Base-by-base conservation (phyloP, 2,113 vertebrate species). In the Strix uralensis region DNA sequence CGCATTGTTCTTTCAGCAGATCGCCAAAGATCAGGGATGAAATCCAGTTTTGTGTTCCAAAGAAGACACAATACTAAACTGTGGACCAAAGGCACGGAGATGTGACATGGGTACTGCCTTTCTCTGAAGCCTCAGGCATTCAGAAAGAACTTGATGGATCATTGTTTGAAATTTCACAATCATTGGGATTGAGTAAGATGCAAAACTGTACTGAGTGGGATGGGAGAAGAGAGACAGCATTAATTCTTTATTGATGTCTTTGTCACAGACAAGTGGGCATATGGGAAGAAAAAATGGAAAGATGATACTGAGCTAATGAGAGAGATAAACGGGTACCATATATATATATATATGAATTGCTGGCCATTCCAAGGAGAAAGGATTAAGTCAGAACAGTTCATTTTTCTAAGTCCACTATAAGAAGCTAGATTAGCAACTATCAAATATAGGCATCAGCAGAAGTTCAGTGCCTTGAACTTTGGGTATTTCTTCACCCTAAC, bases 111-210 rank as follows among this genome's bases (percentile, higher is more conserved):
- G 34, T 63, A 23, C 69, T 88, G 81, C 23, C 57, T 81, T 92
- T 58, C 72, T 83, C 67, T 77, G 65, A 95, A 86, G 62, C 86
- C 81, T 36, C 44, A 63, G 65, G 84, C 91, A 65, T 36, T 44
- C 47, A 85, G 69, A 89, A 89, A 0, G 0, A 95, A 51, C 27
- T 81, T 85, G 63, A 85, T 49, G 34, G 52, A 79, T 67, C 65
- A 72, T 71, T 84, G 89, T 87, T 72, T 95, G 52, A 94, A 87
- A 89, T 95, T 87, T 85, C 61, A 57, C 81, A 96, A 65, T 47
- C 9, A 0, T 36, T 83, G n/a, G 42, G 81, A 79, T 52, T 92
- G 88, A 96, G 80, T 46, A 95, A 94, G 69, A 92, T 55, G 52
- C 14, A 84, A 89, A 94, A 92, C 62, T 69, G n/a, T 55, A 34